Base-by-base conservation (phyloP, 2,113 vertebrate species). In the Apodemus sylvaticus region DNA sequence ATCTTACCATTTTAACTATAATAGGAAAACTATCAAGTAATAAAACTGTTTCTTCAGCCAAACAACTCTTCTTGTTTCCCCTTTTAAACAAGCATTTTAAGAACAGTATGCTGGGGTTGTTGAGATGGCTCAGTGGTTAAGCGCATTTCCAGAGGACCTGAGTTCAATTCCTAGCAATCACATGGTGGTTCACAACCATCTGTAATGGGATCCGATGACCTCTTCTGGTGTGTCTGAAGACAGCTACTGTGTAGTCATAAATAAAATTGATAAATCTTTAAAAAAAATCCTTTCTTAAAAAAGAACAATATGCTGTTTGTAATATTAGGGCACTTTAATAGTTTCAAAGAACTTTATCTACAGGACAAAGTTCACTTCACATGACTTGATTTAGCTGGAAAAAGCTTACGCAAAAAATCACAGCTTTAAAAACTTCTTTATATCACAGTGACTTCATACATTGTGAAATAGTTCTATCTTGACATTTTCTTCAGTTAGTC, bases 401-500 rank as follows among this genome's bases (percentile, higher is more conserved):
- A 96, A 87, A 95, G 68, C 66, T 2, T 71, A 95, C 10, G 73
- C 39, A 48, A 74, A 94, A 97, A 68, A 22, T 55, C 51, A 34
- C 1, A 42, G 31, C 0, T 39, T 92, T 58, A 97, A 97, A 79
- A 97, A 89, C 10, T 1, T 85, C 78, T 98, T 98, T 97, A 98
- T 91, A 98, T 95, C 97, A 98, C 96, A 48, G 98, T 98, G 79
- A 99, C 98, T 97, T 98, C 98, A 58, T 99, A 98, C 0, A 98
- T 98, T 90, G 98, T 98, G 81, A 98, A 99, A 89, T 98, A 98
- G 58, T 98, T 98, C 97, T 9, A 98, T 97, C 89, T 98, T 99
- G 58, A 98, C 96, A 86, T 99, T 99, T 94, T 99, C 99, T 98
- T 99, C 99, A 97, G 99, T 99, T 96, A 99, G 98, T 66, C 98